phyloP scores from a whole-genome alignment of 2,888 invertebrate species.

The Apodemia duryi region DNA sequence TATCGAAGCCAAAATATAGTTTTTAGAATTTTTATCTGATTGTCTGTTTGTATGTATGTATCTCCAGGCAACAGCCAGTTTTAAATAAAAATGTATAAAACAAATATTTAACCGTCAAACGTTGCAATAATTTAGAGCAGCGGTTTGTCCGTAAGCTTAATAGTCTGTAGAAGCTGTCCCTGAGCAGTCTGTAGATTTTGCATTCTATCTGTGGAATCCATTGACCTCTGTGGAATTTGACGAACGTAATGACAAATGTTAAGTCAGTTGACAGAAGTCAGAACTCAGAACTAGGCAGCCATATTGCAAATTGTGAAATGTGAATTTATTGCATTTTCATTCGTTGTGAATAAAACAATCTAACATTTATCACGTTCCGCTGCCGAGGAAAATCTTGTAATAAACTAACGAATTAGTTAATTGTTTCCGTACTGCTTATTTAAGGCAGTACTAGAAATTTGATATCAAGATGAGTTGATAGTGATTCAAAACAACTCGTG shows the following conservation, averaged over 20 bases:
- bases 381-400: background rate
- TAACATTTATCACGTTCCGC: background rate
- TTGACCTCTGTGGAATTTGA: too few species aligned
- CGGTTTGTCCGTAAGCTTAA: too few species aligned
- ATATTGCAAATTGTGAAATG: conserved; percentile 51
- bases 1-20: too few species aligned
- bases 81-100: too few species aligned
- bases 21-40: too few species aligned
- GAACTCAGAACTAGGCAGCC: conserved; percentile 50
- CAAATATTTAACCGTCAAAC: too few species aligned
- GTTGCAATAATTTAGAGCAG: too few species aligned
- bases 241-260: background rate
- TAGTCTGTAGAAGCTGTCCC: too few species aligned
- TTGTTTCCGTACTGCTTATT: background rate
- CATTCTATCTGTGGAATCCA: too few species aligned
- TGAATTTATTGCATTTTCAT: conserved; percentile 41
- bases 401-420: background rate
- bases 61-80: too few species aligned
- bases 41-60: too few species aligned
- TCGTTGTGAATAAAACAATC: conserved; percentile 31
- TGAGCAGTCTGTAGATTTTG: too few species aligned
- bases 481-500: conserved; percentile 57
- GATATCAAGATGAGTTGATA: conserved; percentile 44
- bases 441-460: conserved; percentile 18
- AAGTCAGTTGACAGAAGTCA: conserved; percentile 40